Evolutionary conservation across 2,888 invertebrate species (phyloP).

Genomic region (Cosmorhoe ocellata): DNA sequence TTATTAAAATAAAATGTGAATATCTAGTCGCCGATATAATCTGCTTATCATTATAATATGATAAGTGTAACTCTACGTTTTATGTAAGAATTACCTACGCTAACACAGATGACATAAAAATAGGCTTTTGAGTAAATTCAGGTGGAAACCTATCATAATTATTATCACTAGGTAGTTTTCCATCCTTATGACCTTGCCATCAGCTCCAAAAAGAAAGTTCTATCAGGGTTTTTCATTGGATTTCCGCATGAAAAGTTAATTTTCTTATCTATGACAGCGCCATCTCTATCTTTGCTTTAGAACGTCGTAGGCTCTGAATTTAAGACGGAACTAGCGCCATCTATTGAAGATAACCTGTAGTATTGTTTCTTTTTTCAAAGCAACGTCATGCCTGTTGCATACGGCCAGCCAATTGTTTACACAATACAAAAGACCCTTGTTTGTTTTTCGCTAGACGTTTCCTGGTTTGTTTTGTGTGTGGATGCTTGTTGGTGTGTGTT

Average conservation of each 20-base stretch:
- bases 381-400: slow-evolving; percentile 80
- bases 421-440: slow-evolving; percentile 82
- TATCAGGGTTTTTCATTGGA: no score
- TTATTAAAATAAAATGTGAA: neutral
- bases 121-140: no score
- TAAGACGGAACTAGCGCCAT: slow-evolving; percentile 50
- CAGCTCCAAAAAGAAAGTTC: no score
- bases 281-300: slow-evolving; percentile 30
- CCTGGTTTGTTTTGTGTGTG: slow-evolving; percentile 82
- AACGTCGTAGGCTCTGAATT: slow-evolving; percentile 30
- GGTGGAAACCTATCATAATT: no score
- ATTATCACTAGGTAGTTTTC: no score
- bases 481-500: slow-evolving; percentile 51
- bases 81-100: no score
- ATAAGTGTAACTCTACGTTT: no score
- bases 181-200: no score
- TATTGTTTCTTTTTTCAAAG: slow-evolving; percentile 53
- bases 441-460: slow-evolving; percentile 83
- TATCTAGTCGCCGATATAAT: no score
- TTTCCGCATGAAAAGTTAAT: neutral
- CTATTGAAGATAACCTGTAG: slow-evolving; percentile 63
- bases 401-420: slow-evolving; percentile 78
- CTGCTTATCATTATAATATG: no score
- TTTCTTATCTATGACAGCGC: slow-evolving; percentile 17
- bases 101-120: no score